phyloP scores from a whole-genome alignment of 2,113 vertebrate genomes.

The Catharus fuscescens region DNA sequence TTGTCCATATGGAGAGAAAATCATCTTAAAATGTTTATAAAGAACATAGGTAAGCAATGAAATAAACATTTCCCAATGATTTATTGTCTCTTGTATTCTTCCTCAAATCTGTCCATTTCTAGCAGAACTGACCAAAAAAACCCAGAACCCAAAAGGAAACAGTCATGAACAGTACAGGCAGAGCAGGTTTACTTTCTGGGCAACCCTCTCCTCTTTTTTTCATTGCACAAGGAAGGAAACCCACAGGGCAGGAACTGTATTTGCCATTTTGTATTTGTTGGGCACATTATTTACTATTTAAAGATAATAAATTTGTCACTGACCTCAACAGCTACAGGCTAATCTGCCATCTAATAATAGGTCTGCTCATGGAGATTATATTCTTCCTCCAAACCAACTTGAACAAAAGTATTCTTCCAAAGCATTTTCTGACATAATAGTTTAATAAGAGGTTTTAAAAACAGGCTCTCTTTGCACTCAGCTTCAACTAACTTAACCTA shows the following conservation, averaged over 20 bases:
- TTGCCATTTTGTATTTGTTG: background rate
- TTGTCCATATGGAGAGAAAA: background rate
- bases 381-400: background rate
- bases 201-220: background rate
- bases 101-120: background rate
- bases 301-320: constrained; percentile 11
- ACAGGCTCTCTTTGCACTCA: background rate
- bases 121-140: background rate
- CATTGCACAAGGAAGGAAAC: background rate
- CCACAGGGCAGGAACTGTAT: background rate
- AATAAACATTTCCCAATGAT: constrained; percentile 43
- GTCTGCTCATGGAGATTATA: background rate
- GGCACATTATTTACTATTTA: constrained; percentile 31
- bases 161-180: background rate
- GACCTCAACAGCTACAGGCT: constrained; percentile 16
- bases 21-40: background rate
- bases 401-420: background rate
- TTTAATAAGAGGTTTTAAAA: background rate
- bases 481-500: background rate
- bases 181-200: background rate
- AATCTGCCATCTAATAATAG: constrained; percentile 23
- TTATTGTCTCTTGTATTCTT: constrained; percentile 1
- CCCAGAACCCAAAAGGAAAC: background rate
- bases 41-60: background rate
- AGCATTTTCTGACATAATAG: background rate